Evolutionary conservation across 1,140 invertebrate species (phyloP), one percentile per base, ranked within the genome.

Genomic region (Phymastichus coffea): DNA sequence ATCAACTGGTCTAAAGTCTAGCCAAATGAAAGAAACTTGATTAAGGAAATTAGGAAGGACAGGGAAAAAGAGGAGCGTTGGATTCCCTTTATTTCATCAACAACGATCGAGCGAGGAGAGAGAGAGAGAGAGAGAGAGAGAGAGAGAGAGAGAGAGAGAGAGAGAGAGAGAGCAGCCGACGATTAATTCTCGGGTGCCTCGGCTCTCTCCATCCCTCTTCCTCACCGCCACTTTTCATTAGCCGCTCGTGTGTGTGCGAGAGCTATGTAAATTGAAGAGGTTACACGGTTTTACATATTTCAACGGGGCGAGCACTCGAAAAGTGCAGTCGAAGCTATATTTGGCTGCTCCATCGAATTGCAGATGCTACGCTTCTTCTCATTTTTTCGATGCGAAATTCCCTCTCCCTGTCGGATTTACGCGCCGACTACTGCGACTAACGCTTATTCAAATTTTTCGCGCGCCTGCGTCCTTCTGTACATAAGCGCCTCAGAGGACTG

Each of bases 241-340:
- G 68, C 65, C 63, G 33, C 46, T 33, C 59, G 46, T 59, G 38
- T 6, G 25, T 40, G 26, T 22, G 10, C 23, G 58, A 64, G 55
- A 57, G 52, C 74, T 77, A 77, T 79, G 76, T 78, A 79, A 78
- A 79, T 79, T 74, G 68, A 77, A 79, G 78, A 80, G 77, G 75
- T 78, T 76, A 78, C 72, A 70, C 68, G 73, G 66, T 77, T 80
- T 80, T 80, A 79, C 76, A 79, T 79, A 79, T 78, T 77, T 75
- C 76, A 69, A 71, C 64, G 57, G 58, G 61, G 47, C 25, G 20
- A 58, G 25, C 70, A 74, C 76, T 79, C 67, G 71, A 80, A 78
- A 80, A 78, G 68, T 76, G 77, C 77, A 76, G 67, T 60, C 70
- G 63, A 68, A 72, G 77, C 77, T 64, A 77, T 44, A 19, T 28